phyloP scores from a whole-genome alignment of 2,113 vertebrate genomes.

The Uria lomvia region DNA sequence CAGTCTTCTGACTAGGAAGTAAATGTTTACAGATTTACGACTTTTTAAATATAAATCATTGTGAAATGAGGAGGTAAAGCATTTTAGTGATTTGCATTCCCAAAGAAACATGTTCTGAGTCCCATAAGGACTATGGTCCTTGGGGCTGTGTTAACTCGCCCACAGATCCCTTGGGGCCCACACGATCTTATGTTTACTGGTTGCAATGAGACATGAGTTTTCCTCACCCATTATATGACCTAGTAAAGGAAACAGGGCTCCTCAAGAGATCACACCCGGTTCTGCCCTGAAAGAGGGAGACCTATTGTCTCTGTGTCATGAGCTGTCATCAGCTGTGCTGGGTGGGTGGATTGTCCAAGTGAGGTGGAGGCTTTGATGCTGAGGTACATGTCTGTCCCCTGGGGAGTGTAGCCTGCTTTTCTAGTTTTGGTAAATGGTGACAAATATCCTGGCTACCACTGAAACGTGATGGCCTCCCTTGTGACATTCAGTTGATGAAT shows the following conservation, averaged over 20 bases:
- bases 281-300: background rate
- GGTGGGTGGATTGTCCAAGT: background rate
- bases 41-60: background rate
- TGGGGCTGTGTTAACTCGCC: fast-evolving
- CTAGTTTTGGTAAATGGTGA: background rate
- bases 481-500: background rate
- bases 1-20: background rate
- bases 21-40: background rate
- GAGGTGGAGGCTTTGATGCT: background rate
- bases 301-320: background rate
- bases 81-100: background rate
- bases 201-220: background rate
- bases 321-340: background rate
- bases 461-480: background rate
- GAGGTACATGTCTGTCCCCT: fast-evolving
- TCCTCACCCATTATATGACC: background rate
- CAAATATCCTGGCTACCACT: background rate
- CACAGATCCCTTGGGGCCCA: background rate
- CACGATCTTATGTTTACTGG: fast-evolving
- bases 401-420: fast-evolving
- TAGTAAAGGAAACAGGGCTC: background rate
- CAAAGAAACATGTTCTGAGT: background rate
- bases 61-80: background rate
- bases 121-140: background rate
- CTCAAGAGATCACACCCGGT: background rate